Base-by-base conservation (phyloP, 2,888 invertebrate genomes). In the Mechanitis messenoides region DNA sequence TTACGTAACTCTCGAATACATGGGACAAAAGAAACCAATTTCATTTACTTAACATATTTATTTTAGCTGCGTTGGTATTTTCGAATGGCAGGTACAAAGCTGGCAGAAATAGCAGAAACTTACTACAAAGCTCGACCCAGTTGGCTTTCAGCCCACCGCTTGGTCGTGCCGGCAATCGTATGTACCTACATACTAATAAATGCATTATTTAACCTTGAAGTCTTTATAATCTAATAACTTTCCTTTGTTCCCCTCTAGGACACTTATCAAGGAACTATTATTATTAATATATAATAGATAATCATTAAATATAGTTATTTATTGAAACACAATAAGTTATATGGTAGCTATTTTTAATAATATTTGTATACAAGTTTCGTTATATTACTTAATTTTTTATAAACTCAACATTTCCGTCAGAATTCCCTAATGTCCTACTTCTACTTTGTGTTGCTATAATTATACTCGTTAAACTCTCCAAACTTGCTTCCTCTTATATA, bases 71-170 rank as follows among this genome's bases (percentile, higher is more conserved):
- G 60, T 60, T 54, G 56, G 60, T 63, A 64, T 62, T 71, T 72
- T 71, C 70, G 61, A 68, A 67, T 68, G 63, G 68, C 68, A 70
- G 73, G 73, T 72, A 75, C 73, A 70, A 75, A 74, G 75, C 76
- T 79, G 76, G 76, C 76, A 75, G 69, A 74, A 80, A 74, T 76
- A 77, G 76, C 80, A 78, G 82, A 83, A 87, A 87, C 83, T 87
- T 86, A 78, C 80, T 80, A 80, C 31, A 83, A 82, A 80, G 78
- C 84, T 78, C 87, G 89, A 88, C 88, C 88, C 76, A 89, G 81
- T 89, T 89, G 89, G 89, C 89, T 78, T 76, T 67, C 72, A 81
- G 86, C 85, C 86, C 84, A 79, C 71, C 75, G 73, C 70, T 76
- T 73, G 76, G 77, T 82, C 75, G 77, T 72, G 78, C 72, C 74